A percentile compares a stretch with the other conserved stretches of the same genome.
Evolutionary conservation across 2,888 invertebrate genomes (phyloP).

Genomic region (Caenorhabditis angaria): DNA sequence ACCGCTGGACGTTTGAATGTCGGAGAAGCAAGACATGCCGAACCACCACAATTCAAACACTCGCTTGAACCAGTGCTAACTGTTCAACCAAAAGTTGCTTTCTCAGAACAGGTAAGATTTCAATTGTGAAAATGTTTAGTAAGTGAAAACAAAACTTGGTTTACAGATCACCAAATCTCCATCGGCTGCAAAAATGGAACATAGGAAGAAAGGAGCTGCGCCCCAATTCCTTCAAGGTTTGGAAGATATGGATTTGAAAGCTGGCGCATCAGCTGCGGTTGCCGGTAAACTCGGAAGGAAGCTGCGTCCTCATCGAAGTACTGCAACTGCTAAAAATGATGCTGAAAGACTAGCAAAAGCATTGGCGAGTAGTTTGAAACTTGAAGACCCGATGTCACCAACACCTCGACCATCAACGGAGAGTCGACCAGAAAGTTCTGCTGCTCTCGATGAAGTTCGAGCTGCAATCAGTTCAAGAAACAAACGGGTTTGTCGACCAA

Average conservation of each 20-base stretch:
- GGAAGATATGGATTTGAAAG: slow-evolving; percentile 69
- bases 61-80: slow-evolving; percentile 38
- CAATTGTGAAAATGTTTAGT: background rate
- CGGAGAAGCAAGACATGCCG: slow-evolving; percentile 48
- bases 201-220: slow-evolving; percentile 59
- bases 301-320: slow-evolving; percentile 44
- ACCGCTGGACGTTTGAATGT: slow-evolving; percentile 61
- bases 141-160: background rate
- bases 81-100: slow-evolving; percentile 53
- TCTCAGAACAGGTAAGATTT: slow-evolving; percentile 42
- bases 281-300: slow-evolving; percentile 65
- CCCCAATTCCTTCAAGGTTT: slow-evolving; percentile 68
- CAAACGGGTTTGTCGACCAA: slow-evolving; percentile 61
- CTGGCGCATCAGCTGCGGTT: slow-evolving; percentile 68
- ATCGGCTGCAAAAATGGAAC: slow-evolving; percentile 47
- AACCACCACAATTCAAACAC: slow-evolving; percentile 60
- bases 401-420: slow-evolving; percentile 19
- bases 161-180: slow-evolving; percentile 43
- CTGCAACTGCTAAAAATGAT: slow-evolving; percentile 19
- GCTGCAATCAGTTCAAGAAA: slow-evolving; percentile 62
- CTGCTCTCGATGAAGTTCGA: slow-evolving; percentile 64
- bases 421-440: slow-evolving; percentile 35
- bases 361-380: slow-evolving; percentile 22
- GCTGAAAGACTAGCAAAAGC: slow-evolving; percentile 38
- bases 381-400: slow-evolving; percentile 18